Evolutionary conservation across 2,888 invertebrate genomes (phyloP).

Genomic region (Acanthacorydalis orientalis): DNA sequence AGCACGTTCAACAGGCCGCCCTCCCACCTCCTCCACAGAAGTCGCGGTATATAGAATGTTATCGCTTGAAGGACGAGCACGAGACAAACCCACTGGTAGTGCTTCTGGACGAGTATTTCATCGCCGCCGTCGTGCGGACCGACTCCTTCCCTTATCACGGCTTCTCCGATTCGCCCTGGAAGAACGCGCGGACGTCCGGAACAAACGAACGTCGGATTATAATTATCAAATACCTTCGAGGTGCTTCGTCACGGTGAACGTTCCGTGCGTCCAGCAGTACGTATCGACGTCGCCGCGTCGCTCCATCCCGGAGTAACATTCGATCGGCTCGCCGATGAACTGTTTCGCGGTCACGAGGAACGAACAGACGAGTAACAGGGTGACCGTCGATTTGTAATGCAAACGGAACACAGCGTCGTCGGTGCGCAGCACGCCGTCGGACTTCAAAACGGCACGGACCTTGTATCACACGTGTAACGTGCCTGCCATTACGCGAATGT

Average conservation of each 20-base stretch:
- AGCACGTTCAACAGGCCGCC: slow-evolving; percentile 42
- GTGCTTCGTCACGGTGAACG: slow-evolving; percentile 38
- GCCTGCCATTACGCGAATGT: too few species aligned
- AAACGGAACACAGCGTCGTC: slow-evolving; percentile 60
- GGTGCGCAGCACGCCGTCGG: slow-evolving; percentile 44
- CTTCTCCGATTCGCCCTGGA: slow-evolving; percentile 11
- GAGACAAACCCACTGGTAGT: slow-evolving; percentile 60
- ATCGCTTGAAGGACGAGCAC: slow-evolving; percentile 47
- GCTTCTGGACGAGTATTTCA: slow-evolving; percentile 39
- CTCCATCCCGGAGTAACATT: slow-evolving; percentile 44
- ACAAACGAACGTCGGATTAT: background rate
- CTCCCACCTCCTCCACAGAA: slow-evolving; percentile 57
- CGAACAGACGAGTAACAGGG: slow-evolving; percentile 54
- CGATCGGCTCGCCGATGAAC: slow-evolving; percentile 73
- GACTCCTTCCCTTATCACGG: slow-evolving; percentile 34
- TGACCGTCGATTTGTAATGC: slow-evolving; percentile 56
- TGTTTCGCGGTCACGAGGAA: slow-evolving; percentile 63
- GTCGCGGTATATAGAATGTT: slow-evolving; percentile 49
- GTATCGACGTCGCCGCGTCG: slow-evolving; percentile 47
- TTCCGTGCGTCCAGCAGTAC: slow-evolving; percentile 67
- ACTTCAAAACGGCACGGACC: slow-evolving; percentile 47
- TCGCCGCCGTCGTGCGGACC: slow-evolving; percentile 26
- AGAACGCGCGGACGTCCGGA: background rate
- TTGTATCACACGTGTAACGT: slow-evolving; percentile 50
- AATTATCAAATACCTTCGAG: slow-evolving; percentile 19